Base-by-base conservation (phyloP, 64 coral and sea anemone species). In the Stylophora pistillata region DNA sequence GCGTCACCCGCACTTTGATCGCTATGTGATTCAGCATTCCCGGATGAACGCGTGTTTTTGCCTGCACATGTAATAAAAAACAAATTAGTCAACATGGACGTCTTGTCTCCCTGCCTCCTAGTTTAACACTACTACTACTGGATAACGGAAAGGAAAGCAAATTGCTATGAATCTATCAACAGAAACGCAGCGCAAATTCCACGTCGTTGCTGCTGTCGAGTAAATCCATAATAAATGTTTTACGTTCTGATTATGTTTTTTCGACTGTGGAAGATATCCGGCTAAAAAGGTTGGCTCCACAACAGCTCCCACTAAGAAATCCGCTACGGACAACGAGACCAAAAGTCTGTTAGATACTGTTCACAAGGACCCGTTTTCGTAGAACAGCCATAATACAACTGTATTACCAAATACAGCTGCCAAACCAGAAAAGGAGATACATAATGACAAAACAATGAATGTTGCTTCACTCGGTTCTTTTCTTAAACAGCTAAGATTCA, bases 131-230 rank as follows among this genome's bases (percentile, higher is more conserved):
- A 81, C 52, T n/a, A 81, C 34, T 12, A 13, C 29, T 21, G 37
- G 31, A 53, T 85, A 85, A 30, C 59, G 81, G 13, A 85, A 41
- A 41, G 81, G 81, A 85, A 66, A 66, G 30, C 21, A 21, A 64
- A 85, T 54, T 30, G 81, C 61, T 13, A 85, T 85, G 34, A 64
- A 85, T 15, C 81, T 31, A 47, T 85, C 81, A 4, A 85, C 62
- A 25, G 60, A 68, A 29, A 85, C 81, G 6, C 60, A 53, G 23
- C 60, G 70, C 52, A 85, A 70, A 62, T 63, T 85, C 12, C 66
- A 53, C 4, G 60, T 66, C 41, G 81, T 85, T 7, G 25, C 28
- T 5, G 66, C 53, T 23, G 66, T 68, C 70, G 66, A 33, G 58
- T 68, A 32, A 25, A 63, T n/a, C n/a, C n/a, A n/a, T n/a, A n/a